Evolutionary conservation across 2,797 vertebrate genomes (phyloP).

Genomic region (Setipinna tenuifilis): DNA sequence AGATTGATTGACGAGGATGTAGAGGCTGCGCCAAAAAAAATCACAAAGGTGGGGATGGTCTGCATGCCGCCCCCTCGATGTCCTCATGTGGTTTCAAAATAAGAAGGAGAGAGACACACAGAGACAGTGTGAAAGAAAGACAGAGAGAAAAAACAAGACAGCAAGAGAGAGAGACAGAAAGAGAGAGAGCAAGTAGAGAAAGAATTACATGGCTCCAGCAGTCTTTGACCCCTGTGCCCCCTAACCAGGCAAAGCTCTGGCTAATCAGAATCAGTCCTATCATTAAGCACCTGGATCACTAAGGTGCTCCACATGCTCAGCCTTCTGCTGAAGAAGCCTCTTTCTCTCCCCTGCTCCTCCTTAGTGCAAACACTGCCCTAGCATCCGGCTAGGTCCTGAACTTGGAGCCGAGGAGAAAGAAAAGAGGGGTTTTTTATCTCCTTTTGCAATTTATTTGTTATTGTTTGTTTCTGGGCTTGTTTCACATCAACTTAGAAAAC

Average conservation of each 20-base stretch:
- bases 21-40: background rate
- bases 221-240: background rate
- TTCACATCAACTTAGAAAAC: background rate
- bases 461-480: too few relatives aligned
- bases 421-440: background rate
- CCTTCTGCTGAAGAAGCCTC: background rate
- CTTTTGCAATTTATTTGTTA: background rate
- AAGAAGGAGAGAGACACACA: background rate
- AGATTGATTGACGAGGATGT: slow-evolving; percentile 1
- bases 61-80: background rate
- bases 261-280: slow-evolving; percentile 7
- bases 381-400: background rate
- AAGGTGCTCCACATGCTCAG: background rate
- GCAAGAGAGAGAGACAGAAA: background rate
- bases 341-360: background rate
- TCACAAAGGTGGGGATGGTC: background rate
- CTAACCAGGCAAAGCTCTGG: background rate
- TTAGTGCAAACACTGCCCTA: background rate
- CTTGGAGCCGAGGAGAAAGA: background rate
- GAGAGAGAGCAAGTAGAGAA: background rate
- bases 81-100: background rate
- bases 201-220: too few relatives aligned
- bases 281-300: slow-evolving; percentile 6
- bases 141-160: too few relatives aligned
- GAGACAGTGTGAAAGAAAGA: background rate